These are phyloP conservation scores for Drosophila histrio DNA, from an alignment of 2,888 invertebrate species.

Conservation along the genomic window DNA sequence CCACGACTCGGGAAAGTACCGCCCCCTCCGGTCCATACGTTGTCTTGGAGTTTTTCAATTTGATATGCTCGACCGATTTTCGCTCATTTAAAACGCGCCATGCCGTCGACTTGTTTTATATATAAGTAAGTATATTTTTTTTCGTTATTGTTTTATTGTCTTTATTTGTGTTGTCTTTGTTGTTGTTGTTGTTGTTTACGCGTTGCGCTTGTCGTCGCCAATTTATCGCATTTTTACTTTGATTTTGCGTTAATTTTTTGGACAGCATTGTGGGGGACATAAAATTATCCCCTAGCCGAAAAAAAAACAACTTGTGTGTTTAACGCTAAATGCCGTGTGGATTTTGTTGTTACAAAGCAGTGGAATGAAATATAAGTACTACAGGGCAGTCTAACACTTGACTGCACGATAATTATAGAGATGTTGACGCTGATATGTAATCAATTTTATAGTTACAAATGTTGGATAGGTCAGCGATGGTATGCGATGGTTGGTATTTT, in stretches of 20 bases:
- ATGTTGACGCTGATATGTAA: conserved; percentile 52
- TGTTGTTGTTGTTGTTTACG: conserved; percentile 12
- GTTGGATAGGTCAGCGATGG: neutral
- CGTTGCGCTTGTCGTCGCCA: conserved; percentile 75
- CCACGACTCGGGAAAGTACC: neutral
- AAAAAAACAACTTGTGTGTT: conserved; percentile 45
- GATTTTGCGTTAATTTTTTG: conserved; percentile 77
- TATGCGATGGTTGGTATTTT: too few relatives aligned
- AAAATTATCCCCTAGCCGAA: neutral
- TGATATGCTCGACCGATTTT: conserved; percentile 80
- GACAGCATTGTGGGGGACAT: conserved; percentile 34
- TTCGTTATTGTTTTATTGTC: conserved; percentile 39
- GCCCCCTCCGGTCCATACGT: conserved; percentile 17
- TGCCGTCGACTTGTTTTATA: conserved; percentile 28
- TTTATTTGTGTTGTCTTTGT: conserved; percentile 7
- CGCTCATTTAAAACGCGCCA: conserved; percentile 74
- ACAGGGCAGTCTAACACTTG: conserved; percentile 55
- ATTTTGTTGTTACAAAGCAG: conserved; percentile 8
- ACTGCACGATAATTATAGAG: conserved; percentile 62
- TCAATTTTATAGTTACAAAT: conserved; percentile 38
- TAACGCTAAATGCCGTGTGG: conserved; percentile 66
- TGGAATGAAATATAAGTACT: conserved; percentile 31
- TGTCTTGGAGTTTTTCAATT: conserved; percentile 76
- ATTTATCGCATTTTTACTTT: conserved; percentile 79
- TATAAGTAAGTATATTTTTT: too few relatives aligned